Base-by-base conservation (phyloP, 2,113 vertebrate genomes). In the Nothobranchius furzeri region DNA sequence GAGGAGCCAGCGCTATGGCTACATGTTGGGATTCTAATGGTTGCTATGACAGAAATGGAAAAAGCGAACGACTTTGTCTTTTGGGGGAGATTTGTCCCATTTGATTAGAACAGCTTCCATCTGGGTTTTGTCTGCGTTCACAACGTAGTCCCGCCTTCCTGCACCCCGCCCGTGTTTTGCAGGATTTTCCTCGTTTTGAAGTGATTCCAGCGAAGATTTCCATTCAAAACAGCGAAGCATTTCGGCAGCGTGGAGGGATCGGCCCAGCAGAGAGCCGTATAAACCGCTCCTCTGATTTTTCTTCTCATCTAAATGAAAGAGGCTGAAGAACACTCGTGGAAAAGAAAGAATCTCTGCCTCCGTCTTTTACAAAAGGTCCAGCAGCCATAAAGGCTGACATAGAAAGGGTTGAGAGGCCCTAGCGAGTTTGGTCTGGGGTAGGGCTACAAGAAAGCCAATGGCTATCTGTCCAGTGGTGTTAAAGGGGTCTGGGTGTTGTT, bases 291-390 rank as follows among this genome's bases (percentile, higher is more conserved):
- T 84, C 55, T 68, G 71, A 12, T 81, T 72, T 75, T 69, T 72
- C 71, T 71, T 50, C 77, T 83, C 86, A 83, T 88, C 84, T 88
- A 85, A 89, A 85, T 81, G 73, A 86, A 86, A 83, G 64, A 55
- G 73, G 72, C 58, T 49, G 73, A 87, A 76, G 66, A 60, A 63
- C 68, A 76, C 43, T 65, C 59, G 61, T 52, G 56, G 60, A 56
- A 30, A 64, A 77, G 48, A 76, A 73, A 57, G 68, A 59, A 73
- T 42, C 47, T 78, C 51, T 64, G 48, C 80, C 47, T 78, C 57
- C 64, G 54, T 58, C 67, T 78, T 78, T 57, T 50, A 67, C 69
- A 79, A 81, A 73, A 69, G 74, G 62, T 67, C 75, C 40, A 52
- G 37, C 25, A 55, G 48, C 76, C 61, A 53, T 62, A 76, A 85